Percentiles rank a stretch among this genome's conserved stretches.
phyloP scores from a whole-genome alignment of 1,140 invertebrate species.

The Lasioglossum baleicum region DNA sequence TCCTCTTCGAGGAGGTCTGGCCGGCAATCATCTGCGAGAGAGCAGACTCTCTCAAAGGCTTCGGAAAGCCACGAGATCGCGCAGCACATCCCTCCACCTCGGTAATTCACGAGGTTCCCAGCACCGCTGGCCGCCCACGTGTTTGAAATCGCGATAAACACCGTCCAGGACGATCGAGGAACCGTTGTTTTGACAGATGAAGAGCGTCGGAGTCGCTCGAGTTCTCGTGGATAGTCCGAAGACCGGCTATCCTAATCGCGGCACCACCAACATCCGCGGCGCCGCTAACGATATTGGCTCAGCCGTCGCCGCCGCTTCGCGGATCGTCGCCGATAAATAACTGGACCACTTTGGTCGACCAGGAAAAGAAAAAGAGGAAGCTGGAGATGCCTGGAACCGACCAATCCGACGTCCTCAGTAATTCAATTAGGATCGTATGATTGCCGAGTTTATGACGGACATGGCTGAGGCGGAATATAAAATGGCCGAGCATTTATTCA shows the following conservation, averaged over 20 bases:
- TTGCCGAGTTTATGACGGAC: too few relatives aligned
- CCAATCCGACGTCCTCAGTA: too few relatives aligned
- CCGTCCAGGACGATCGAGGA: constrained; percentile 60
- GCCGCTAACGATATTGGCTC: constrained; percentile 70
- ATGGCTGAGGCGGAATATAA: too few relatives aligned
- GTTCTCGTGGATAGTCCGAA: neutral
- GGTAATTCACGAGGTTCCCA: neutral
- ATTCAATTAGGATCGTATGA: too few relatives aligned
- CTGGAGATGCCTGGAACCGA: too few relatives aligned
- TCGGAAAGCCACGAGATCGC: neutral
- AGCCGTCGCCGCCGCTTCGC: constrained; percentile 25
- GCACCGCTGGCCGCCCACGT: constrained; percentile 54
- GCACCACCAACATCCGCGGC: constrained; percentile 55
- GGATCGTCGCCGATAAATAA: constrained; percentile 66
- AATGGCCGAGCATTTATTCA: too few relatives aligned
- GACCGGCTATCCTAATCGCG: neutral
- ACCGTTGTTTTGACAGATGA: constrained; percentile 73
- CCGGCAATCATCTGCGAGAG: neutral
- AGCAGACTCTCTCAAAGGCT: neutral
- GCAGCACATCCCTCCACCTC: too few relatives aligned
- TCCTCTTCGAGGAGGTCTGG: neutral
- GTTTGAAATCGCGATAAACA: constrained; percentile 74
- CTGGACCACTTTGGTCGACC: neutral
- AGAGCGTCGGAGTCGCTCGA: constrained; percentile 17
- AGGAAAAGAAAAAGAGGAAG: too few relatives aligned